Conservation (phyloP, 2,113 vertebrate species). For the Clupea harengus region DNA sequence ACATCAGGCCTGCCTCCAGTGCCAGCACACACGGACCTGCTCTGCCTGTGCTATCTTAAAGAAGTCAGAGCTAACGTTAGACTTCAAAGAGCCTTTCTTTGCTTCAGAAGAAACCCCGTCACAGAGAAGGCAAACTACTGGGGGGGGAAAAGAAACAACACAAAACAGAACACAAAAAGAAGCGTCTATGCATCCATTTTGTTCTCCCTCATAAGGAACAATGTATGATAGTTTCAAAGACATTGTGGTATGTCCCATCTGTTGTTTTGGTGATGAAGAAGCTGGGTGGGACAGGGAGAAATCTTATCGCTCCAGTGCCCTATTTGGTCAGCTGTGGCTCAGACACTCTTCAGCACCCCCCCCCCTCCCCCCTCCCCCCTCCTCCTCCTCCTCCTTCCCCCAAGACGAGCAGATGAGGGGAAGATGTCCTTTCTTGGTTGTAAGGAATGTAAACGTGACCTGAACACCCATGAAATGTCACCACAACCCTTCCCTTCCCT, state of each 20-base stretch:
- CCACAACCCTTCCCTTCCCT: slow-evolving; percentile 4
- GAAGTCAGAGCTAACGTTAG: neutral
- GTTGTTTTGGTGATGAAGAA: slow-evolving; percentile 37
- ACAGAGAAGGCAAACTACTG: neutral
- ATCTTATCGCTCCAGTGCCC: slow-evolving; percentile 29
- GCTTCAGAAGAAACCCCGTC: neutral
- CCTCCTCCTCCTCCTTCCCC: too few relatives aligned
- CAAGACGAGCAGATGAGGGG: neutral
- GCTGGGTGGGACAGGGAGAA: neutral
- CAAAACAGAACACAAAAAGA: neutral
- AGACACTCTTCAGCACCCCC: slow-evolving; percentile 14
- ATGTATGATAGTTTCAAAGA: slow-evolving; percentile 20
- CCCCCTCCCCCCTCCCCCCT: too few relatives aligned
- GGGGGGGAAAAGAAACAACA: neutral
- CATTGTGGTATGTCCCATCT: slow-evolving; percentile 31
- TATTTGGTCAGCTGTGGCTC: slow-evolving; percentile 42
- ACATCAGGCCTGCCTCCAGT: slow-evolving; percentile 22
- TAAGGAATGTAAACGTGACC: slow-evolving; percentile 43
- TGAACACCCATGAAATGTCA: slow-evolving; percentile 50
- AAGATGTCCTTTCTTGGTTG: slow-evolving; percentile 35
- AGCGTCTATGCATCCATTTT: neutral
- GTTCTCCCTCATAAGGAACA: neutral
- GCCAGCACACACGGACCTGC: neutral
- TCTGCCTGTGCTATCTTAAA: neutral
- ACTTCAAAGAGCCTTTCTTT: neutral